Base-by-base conservation (phyloP, 2,888 invertebrate species). In the Eremobia ochroleuca region DNA sequence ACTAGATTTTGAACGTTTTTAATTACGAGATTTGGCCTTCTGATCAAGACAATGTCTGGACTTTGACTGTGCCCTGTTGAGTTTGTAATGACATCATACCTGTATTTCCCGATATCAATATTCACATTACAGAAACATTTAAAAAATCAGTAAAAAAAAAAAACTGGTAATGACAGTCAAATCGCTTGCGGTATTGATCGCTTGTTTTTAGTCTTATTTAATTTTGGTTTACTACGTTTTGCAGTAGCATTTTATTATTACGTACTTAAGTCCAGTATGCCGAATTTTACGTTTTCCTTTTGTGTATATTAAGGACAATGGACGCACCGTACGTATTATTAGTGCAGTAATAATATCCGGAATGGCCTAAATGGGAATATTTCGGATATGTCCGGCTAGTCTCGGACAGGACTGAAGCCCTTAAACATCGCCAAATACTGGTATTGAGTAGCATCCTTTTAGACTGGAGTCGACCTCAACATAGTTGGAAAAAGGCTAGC, bases 191-290 rank as follows among this genome's bases (percentile, higher is more conserved):
- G 0, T 4, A 21, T 37, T 46, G 15, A 55, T 62, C 34, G 61
- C 43, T 77, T 55, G 61, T 52, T 77, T 68, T 76, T 15, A 77
- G n/a, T 52, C 76, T 69, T n/a, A n/a, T n/a, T n/a, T n/a, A n/a
- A 52, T 3, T 28, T 76, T 69, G 61, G 76, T 76, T 40, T 68
- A n/a, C 40, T 25, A 49, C 4, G 4, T 15, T 21, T 76, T 61
- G 52, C 66, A 66, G 59, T 76, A 34, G 49, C 31, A 59, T 66
- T 75, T 46, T 21, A 25, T 37, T 37, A 59, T 34, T n/a, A 49
- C n/a, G 76, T 69, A 49, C n/a, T 74, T 49, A 64, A 76, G 55
- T 75, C 46, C 46, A 37, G 8, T 58, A 58, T 37, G 58, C 25
- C 52, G 15, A 55, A 34, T 18, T 28, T 43, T 28, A 55, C 18